Evolutionary conservation across 92 coral and sea anemone genomes (phyloP), one percentile per base, ranked within the genome.

Genomic region (Scolanthus callimorphus): DNA sequence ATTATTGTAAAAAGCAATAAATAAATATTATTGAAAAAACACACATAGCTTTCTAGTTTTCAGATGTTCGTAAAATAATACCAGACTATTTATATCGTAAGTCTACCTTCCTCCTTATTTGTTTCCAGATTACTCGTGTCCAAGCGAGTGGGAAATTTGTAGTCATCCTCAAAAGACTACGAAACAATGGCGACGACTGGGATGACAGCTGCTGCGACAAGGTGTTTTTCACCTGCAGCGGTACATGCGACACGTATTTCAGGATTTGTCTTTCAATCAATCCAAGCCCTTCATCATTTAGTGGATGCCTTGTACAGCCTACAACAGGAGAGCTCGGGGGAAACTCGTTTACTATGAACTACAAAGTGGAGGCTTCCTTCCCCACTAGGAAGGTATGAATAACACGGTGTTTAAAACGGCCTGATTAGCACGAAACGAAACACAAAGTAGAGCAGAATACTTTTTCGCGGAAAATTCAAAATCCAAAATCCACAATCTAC

Each of bases 171-270:
- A 55, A 39, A 41, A 26, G 65, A 39, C 52, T 55, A 15, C 65
- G 55, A 11, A 67, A 67, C 29, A 27, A 58, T 3, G 21, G 65
- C 2, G 51, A 62, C 20, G 59, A 43, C 28, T 67, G 74, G 74
- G 21, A 30, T 27, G 65, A 55, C 30, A 56, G 26, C n/a, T 67
- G 74, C 46, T 67, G 74, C 44, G 74, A 67, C 31, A 13, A 17
- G 21, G 51, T 61, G 8, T 41, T 55, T 46, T 67, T 67, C 27
- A 28, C 9, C 21, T 67, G 74, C 25, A 51, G n/a, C 29, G n/a
- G n/a, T n/a, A 49, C 59, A 51, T 67, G 74, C 44, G 74, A 67
- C 55, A 78, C 85, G 10, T 78, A 70, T 63, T 78, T 78, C 79
- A 78, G 59, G 62, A 63, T 78, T n/a, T 78, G 85, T 57, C 65